These are phyloP conservation scores for Thamnophis elegans DNA, from an alignment of 2,797 vertebrate species.

Conservation along the genomic window DNA sequence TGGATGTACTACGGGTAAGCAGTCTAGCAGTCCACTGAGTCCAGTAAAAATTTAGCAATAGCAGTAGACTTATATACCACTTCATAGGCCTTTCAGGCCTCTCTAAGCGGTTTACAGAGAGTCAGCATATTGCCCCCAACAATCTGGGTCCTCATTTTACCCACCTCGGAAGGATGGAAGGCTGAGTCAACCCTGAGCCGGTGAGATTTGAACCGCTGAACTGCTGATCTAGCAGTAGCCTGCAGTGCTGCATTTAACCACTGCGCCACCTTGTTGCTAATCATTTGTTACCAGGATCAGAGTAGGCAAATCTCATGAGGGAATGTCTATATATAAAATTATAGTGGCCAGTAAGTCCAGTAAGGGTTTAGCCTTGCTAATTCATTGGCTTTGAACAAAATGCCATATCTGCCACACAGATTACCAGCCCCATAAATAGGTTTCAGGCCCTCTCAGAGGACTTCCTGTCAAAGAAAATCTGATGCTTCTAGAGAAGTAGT, in stretches of 20 bases:
- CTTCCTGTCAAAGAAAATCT: neutral
- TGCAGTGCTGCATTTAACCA: no score
- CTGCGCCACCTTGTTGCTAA: no score
- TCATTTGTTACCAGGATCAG: neutral
- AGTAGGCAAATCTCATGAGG: neutral
- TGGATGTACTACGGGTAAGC: conserved; percentile 4
- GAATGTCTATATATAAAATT: neutral
- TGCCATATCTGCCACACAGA: conserved; percentile 12
- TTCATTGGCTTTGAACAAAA: neutral
- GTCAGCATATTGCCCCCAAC: no score
- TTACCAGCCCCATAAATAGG: neutral
- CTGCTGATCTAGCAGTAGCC: no score
- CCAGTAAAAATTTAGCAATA: conserved; percentile 11
- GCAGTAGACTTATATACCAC: no score
- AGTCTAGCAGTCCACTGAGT: neutral
- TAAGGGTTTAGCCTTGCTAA: conserved; percentile 14
- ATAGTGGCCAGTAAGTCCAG: neutral
- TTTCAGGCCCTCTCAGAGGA: neutral
- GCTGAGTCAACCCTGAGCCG: no score
- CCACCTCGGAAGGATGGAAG: no score
- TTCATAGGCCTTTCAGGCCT: no score
- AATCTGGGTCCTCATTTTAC: no score
- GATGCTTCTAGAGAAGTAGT: neutral
- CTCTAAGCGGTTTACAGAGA: no score
- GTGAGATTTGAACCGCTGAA: no score